Evolutionary conservation across 2,888 invertebrate species (phyloP).

Genomic region (Melinaea marsaeus): DNA sequence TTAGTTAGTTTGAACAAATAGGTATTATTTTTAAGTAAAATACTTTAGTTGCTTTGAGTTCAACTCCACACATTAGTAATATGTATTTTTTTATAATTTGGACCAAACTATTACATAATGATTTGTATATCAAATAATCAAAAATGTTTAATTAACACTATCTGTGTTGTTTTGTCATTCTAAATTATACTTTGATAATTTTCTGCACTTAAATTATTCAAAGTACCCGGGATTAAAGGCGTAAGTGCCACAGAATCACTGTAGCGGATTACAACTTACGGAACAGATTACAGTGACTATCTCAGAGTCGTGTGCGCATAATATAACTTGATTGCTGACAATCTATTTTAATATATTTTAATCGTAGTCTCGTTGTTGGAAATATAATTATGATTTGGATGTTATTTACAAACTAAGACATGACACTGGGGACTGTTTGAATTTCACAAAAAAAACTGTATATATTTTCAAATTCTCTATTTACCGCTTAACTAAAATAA

Average conservation of each 20-base stretch:
- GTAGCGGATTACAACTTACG: not conserved
- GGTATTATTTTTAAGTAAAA: not conserved
- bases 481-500: too few relatives aligned
- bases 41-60: not conserved
- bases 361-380: not conserved
- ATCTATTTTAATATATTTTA: not conserved
- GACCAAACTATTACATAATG: slow-evolving; percentile 13
- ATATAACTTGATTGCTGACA: slow-evolving; percentile 4
- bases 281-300: not conserved
- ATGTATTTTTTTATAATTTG: not conserved
- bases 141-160: not conserved
- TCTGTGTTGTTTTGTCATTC: too few relatives aligned
- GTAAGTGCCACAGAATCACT: not conserved
- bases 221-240: not conserved
- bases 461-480: too few relatives aligned
- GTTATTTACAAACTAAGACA: too few relatives aligned
- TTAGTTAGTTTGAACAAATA: slow-evolving; percentile 3
- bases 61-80: not conserved
- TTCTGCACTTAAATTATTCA: not conserved
- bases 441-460: not conserved
- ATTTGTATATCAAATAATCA: not conserved
- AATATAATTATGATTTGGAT: not conserved
- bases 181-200: too few relatives aligned
- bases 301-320: not conserved
- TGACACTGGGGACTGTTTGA: not conserved